Base-by-base conservation (phyloP, 30 jellyfish, hydroid and myxozoan genomes). In the Turritopsis rubra region DNA sequence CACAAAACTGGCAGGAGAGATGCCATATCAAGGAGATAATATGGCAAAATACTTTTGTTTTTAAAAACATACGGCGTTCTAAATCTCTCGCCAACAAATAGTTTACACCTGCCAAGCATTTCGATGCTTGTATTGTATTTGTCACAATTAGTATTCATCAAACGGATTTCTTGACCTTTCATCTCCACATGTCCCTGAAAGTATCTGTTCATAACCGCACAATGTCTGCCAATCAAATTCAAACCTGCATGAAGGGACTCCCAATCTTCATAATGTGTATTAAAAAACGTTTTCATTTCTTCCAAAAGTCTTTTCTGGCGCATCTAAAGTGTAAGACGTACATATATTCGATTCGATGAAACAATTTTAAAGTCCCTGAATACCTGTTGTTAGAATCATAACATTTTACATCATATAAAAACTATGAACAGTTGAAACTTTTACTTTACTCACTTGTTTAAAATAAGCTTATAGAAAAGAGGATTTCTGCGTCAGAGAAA, bases 1-100 rank as follows among this genome's bases (percentile, higher is more conserved):
- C 88, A 88, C 29, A 88, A n/a, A 23, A 88, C 96, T 13, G 96
- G 92, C n/a, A 88, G 29, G 71, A 88, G 65, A 0, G 96, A 88
- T 13, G 91, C 53, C 54, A 88, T 73, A 71, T 88, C 96, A 86
- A 88, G 77, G 18, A 88, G 83, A 66, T 83, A 88, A 78, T 87
- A 87, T 1, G 84, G 21, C 81, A 87, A 24, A 31, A 78, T 87
- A n/a, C 52, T 16, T 22, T 81, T 30, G 21, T 27, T 54, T n/a
- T 24, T 81, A 21, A 66, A 71, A 5, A 22, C 87, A 27, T 68
- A 68, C 19, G 77, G 77, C 9, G 77, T n/a, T 68, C 16, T 68
- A 68, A 68, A 68, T 17, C 28, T n/a, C 28, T 68, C 77, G 19
- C 17, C 9, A 68, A 68, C 4, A 68, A 68, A 27, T 68, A 68